Conservation (phyloP, 1,140 invertebrate genomes). For the Arion vulgaris region DNA sequence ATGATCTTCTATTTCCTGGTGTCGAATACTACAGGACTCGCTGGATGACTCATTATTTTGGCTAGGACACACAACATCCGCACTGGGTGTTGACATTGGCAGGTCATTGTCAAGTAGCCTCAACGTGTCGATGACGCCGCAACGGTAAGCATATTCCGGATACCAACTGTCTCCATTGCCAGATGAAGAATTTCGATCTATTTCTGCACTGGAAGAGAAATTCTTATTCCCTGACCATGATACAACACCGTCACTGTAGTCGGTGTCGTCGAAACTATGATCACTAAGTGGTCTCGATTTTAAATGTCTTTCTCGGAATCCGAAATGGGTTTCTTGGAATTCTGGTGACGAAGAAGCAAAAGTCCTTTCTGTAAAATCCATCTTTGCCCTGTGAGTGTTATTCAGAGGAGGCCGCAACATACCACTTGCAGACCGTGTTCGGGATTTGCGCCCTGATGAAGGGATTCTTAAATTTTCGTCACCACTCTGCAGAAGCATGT, state of each 20-base stretch:
- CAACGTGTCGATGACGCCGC: conserved; percentile 13
- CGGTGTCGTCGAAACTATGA: background rate
- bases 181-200: conserved; percentile 19
- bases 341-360: background rate
- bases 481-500: background rate
- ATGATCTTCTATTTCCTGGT: background rate
- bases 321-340: background rate
- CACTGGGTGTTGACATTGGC: background rate
- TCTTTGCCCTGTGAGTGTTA: background rate
- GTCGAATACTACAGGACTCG: background rate
- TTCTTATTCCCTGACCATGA: background rate
- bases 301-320: background rate
- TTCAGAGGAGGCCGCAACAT: background rate
- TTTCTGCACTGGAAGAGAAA: conserved; percentile 4
- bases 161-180: conserved; percentile 4
- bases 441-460: background rate
- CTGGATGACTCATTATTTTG: background rate
- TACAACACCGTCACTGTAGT: background rate
- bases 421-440: background rate
- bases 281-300: background rate
- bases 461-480: background rate
- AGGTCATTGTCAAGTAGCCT: conserved; percentile 3
- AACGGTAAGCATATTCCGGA: conserved; percentile 12
- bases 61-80: background rate
- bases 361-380: background rate